Conservation (phyloP, 2,113 vertebrate species). For the Pterocles gutturalis region DNA sequence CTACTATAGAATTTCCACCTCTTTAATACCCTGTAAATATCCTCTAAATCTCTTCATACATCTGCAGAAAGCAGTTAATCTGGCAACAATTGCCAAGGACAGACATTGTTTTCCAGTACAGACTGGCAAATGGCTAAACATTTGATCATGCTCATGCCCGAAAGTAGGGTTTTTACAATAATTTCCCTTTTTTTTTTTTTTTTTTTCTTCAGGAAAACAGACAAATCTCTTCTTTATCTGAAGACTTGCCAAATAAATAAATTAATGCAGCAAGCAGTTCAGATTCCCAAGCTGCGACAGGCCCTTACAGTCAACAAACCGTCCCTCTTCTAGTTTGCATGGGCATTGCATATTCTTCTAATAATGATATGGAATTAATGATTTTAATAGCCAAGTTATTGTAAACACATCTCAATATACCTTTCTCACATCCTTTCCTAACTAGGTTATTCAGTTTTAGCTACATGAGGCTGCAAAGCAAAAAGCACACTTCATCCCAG, state of each 20-base stretch:
- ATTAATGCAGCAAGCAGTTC: neutral
- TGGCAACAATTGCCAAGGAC: accelerated
- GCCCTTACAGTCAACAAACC: neutral
- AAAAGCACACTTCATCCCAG: neutral
- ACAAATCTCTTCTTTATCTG: neutral
- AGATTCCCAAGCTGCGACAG: neutral
- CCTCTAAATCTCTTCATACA: neutral
- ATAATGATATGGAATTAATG: neutral
- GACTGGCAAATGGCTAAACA: neutral
- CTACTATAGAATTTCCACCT: neutral
- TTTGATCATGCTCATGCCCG: neutral
- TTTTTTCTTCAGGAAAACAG: neutral
- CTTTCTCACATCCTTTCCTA: neutral
- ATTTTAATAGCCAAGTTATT: neutral
- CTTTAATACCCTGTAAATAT: neutral
- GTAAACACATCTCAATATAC: neutral
- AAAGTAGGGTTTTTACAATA: neutral
- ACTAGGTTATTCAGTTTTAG: neutral
- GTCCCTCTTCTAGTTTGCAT: neutral
- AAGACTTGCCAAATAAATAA: neutral
- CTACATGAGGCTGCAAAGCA: neutral
- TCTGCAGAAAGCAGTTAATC: neutral
- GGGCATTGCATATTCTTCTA: neutral
- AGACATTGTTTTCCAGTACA: neutral
- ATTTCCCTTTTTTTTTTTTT: neutral